These are phyloP conservation scores for Nymphalis io DNA, from an alignment of 1,140 invertebrate genomes.

Conservation along the genomic window DNA sequence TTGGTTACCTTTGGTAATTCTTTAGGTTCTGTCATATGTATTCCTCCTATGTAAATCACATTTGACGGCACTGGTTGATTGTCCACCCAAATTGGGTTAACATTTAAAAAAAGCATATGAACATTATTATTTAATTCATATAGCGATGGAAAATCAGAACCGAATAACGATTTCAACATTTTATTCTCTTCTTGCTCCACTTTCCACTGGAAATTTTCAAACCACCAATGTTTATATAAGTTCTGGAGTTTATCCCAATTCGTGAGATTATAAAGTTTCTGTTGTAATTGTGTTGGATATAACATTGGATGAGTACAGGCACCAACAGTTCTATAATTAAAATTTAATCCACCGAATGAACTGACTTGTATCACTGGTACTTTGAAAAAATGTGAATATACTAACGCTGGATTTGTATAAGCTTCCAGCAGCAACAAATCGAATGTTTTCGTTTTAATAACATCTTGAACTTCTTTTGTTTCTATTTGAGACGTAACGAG, in stretches of 20 bases:
- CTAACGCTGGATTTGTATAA: slow-evolving; percentile 27
- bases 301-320: slow-evolving; percentile 32
- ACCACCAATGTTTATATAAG: slow-evolving; percentile 28
- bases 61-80: slow-evolving; percentile 77
- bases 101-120: slow-evolving; percentile 80
- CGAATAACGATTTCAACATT: slow-evolving; percentile 38
- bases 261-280: slow-evolving; percentile 39
- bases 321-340: slow-evolving; percentile 34
- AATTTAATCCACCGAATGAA: slow-evolving; percentile 40
- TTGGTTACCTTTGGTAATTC: slow-evolving; percentile 62
- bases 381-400: slow-evolving; percentile 45
- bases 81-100: slow-evolving; percentile 78
- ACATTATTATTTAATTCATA: slow-evolving; percentile 45
- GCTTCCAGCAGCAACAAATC: slow-evolving; percentile 49
- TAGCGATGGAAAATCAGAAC: slow-evolving; percentile 45
- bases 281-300: slow-evolving; percentile 25
- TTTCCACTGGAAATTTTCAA: background rate
- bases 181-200: slow-evolving; percentile 21
- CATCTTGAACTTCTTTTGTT: slow-evolving; percentile 36
- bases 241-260: slow-evolving; percentile 51
- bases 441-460: slow-evolving; percentile 43
- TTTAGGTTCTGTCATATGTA: slow-evolving; percentile 72
- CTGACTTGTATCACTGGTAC: slow-evolving; percentile 46
- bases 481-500: slow-evolving; percentile 39
- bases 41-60: slow-evolving; percentile 82